A percentile compares a stretch with the other conserved stretches of the same genome.
phyloP scores from a whole-genome alignment of 2,113 vertebrate genomes.

The Aythya baeri region DNA sequence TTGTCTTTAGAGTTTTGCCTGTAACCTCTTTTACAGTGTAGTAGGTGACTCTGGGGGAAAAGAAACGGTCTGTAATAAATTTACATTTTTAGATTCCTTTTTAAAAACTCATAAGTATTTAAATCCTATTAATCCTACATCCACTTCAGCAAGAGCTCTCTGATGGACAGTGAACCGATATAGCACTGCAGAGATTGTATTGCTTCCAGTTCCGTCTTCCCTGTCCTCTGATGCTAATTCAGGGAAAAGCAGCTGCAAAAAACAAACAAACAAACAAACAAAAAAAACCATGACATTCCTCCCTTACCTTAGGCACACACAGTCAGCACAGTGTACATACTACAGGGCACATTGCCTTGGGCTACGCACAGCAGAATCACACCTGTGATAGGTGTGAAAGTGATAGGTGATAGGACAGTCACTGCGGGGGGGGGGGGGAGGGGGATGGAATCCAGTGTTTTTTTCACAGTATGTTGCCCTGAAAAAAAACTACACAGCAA shows the following conservation, averaged over 20 bases:
- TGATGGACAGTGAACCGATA: neutral
- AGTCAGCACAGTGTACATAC: neutral
- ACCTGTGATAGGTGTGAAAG: neutral
- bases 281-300: neutral
- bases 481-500: neutral
- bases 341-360: neutral
- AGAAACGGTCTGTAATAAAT: neutral
- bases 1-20: neutral
- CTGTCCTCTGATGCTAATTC: neutral
- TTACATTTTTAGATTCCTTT: neutral
- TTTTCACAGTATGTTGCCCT: neutral
- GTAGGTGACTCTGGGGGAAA: neutral
- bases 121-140: neutral
- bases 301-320: accelerated
- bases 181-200: accelerated
- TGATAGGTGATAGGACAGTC: neutral
- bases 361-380: accelerated
- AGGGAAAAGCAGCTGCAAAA: neutral
- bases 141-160: neutral
- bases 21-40: neutral
- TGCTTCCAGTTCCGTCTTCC: neutral
- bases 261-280: too few relatives aligned
- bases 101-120: accelerated
- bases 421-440: neutral
- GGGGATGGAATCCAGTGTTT: neutral